Base-by-base conservation (phyloP, 2,797 vertebrate species). In the Acanthurus lineatus region DNA sequence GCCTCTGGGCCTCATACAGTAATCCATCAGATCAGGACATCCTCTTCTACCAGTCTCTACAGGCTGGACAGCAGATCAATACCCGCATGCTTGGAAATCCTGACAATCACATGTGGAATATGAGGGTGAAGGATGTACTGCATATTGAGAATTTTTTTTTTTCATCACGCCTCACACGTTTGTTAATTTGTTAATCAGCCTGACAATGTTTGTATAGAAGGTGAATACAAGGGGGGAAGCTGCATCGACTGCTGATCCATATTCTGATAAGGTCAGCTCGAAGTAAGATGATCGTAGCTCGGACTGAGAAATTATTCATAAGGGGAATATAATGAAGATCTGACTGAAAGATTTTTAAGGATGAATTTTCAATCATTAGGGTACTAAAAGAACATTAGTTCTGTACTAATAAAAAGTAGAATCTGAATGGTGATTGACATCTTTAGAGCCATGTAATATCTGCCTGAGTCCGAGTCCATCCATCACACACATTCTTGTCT, bases 21-120 rank as follows among this genome's bases (percentile, higher is more conserved):
- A 94, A 95, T 95, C 95, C 93, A 95, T 95, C 94, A 94, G 93
- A 95, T 95, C 94, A 94, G 92, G 94, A 95, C 94, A 94, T 94
- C 92, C 90, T 92, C 91, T 81, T 84, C 89, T 85, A 88, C 68
- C 85, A 78, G 91, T 88, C 91, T 94, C 93, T 80, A 85, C 87
- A 88, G 93, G 88, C 86, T 76, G 87, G 92, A 91, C 91, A 91
- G 86, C 78, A 65, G 92, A 95, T 95, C 95, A 79, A 95, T 95
- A 92, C 68, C 75, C 58, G 67, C 82, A 72, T 75, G 89, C 91
- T 84, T 71, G 77, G 78, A 84, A 85, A 82, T 86, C 74, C 91
- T 92, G 92, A 93, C 92, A 91, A 90, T 93, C 92, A 91, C 77
- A 83, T 86, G 76, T 66, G 71, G 87, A 92, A 91, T 91, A 91